Conservation (phyloP, 2,888 invertebrate genomes). For the Luperina nickerlii region DNA sequence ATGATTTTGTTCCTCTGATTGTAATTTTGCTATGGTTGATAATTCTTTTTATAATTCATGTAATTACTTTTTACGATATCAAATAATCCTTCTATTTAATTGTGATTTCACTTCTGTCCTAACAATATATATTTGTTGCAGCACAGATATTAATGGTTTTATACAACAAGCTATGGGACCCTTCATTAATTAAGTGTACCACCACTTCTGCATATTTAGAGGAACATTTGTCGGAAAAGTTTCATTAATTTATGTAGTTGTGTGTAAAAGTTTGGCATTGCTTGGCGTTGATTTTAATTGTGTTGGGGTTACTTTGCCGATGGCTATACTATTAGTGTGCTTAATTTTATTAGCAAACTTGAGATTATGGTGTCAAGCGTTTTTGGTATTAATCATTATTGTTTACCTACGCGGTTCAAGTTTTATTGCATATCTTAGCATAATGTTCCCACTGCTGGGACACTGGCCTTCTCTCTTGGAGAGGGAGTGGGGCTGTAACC, state of each 20-base stretch:
- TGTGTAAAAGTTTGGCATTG: conserved; percentile 25
- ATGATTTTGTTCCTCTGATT: too few relatives aligned
- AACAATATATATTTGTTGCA: not conserved
- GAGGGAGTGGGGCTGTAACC: too few relatives aligned
- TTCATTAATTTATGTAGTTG: conserved; percentile 46
- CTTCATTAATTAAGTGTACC: conserved; percentile 67
- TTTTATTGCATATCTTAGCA: too few relatives aligned
- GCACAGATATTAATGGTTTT: conserved; percentile 78
- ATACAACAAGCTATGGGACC: conserved; percentile 50
- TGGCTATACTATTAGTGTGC: not conserved
- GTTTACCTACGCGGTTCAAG: not conserved
- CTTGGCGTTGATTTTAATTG: conserved; percentile 30
- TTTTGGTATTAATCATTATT: not conserved
- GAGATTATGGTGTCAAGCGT: not conserved
- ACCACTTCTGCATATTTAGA: conserved; percentile 64
- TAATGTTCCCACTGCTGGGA: too few relatives aligned
- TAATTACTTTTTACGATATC: too few relatives aligned
- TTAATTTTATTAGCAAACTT: not conserved
- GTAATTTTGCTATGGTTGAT: too few relatives aligned
- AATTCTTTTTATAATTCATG: too few relatives aligned
- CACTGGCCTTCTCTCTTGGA: too few relatives aligned
- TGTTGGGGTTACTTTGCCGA: not conserved
- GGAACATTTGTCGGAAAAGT: conserved; percentile 38
- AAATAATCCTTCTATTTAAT: too few relatives aligned
- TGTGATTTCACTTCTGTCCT: too few relatives aligned